phyloP scores from a whole-genome alignment of 2,113 vertebrate species.

The Austrofundulus limnaeus region DNA sequence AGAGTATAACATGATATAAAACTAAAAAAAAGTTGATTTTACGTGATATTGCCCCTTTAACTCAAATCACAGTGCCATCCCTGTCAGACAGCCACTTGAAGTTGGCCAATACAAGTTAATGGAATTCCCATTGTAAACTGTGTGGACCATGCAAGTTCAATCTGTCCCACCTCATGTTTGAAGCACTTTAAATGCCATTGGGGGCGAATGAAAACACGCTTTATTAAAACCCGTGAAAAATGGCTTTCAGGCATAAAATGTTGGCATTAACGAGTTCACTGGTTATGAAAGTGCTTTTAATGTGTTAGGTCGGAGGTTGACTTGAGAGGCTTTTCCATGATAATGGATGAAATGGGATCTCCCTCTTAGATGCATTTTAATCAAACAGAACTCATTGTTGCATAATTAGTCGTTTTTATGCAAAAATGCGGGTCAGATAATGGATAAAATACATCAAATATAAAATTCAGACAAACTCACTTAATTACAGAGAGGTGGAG shows the following conservation, averaged over 20 bases:
- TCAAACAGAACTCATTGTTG: conserved; percentile 16
- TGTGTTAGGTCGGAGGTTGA: conserved; percentile 1
- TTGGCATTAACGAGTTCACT: conserved; percentile 16
- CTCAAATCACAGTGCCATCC: neutral
- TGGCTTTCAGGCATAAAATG: conserved; percentile 19
- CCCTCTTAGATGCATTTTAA: conserved; percentile 30
- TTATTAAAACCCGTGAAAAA: conserved; percentile 14
- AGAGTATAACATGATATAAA: no score
- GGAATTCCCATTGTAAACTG: neutral
- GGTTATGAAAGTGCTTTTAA: conserved; percentile 37
- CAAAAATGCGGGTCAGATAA: conserved; percentile 6
- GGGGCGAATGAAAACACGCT: conserved; percentile 15
- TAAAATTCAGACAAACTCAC: neutral
- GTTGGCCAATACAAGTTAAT: conserved; percentile 10
- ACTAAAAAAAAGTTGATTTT: no score
- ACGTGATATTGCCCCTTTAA: no score
- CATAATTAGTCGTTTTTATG: conserved; percentile 18
- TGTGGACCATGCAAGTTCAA: neutral
- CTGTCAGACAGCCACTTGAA: conserved; percentile 14
- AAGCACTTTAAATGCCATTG: conserved; percentile 19
- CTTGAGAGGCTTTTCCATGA: conserved; percentile 18
- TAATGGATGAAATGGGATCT: conserved; percentile 28
- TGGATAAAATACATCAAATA: conserved; percentile 5
- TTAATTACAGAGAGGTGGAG: neutral
- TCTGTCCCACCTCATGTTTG: conserved; percentile 7